phyloP scores from a whole-genome alignment of 2,888 invertebrate species.

The Meteorus cinctellus region DNA sequence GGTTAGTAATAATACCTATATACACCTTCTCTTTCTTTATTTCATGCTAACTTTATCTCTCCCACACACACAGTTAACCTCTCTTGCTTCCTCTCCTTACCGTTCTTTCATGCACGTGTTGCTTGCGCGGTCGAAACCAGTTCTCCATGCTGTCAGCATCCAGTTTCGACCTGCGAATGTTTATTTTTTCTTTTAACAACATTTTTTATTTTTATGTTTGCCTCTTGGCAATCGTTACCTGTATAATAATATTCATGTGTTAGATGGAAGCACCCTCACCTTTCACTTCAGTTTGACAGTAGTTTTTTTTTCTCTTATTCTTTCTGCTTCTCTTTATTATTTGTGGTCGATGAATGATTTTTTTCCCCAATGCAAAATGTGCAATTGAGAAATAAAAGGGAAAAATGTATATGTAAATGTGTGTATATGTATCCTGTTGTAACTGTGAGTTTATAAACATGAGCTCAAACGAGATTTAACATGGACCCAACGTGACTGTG shows the following conservation, averaged over 20 bases:
- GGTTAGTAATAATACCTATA: constrained; percentile 10
- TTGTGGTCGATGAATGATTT: constrained; percentile 19
- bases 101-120: constrained; percentile 32
- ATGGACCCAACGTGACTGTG: constrained; percentile 12
- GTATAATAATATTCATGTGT: constrained; percentile 20
- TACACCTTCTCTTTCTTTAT: constrained; percentile 25
- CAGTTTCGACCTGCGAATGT: constrained; percentile 43
- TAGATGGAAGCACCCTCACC: not conserved
- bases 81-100: constrained; percentile 27
- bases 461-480: constrained; percentile 26
- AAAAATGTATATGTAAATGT: not conserved
- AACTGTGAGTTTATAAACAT: constrained; percentile 23
- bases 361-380: not conserved
- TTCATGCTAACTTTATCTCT: constrained; percentile 17
- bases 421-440: constrained; percentile 25
- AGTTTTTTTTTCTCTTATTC: constrained; percentile 26
- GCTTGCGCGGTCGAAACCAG: constrained; percentile 47
- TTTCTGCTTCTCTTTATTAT: constrained; percentile 15
- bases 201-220: constrained; percentile 18
- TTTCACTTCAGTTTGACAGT: not conserved
- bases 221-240: constrained; percentile 23
- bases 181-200: constrained; percentile 37
- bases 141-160: constrained; percentile 47
- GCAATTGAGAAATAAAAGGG: not conserved
- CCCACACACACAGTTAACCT: constrained; percentile 5